phyloP scores from a whole-genome alignment of 2,888 invertebrate genomes.

The Parnassius glacialis region DNA sequence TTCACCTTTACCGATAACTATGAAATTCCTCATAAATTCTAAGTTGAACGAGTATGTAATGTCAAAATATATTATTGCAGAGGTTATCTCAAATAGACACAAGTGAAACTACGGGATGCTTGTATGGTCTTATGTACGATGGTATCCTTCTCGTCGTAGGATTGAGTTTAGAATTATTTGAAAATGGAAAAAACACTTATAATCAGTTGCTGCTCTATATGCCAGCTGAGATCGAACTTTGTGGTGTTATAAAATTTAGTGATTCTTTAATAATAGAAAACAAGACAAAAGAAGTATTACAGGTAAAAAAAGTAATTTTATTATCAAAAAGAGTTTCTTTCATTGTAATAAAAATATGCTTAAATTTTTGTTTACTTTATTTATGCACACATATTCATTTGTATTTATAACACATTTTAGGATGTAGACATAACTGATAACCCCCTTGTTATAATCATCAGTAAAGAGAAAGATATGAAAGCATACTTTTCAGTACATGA shows the following conservation, averaged over 20 bases:
- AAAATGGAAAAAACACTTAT: slow-evolving; percentile 76
- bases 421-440: slow-evolving; percentile 91
- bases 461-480: slow-evolving; percentile 77
- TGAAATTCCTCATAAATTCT: neutral
- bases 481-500: slow-evolving; percentile 87
- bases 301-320: slow-evolving; percentile 47
- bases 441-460: slow-evolving; percentile 84
- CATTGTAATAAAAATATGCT: too few relatives aligned
- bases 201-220: slow-evolving; percentile 82
- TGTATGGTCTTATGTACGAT: slow-evolving; percentile 88
- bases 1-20: too few relatives aligned
- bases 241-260: slow-evolving; percentile 86
- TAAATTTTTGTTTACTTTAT: too few relatives aligned
- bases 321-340: too few relatives aligned
- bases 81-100: slow-evolving; percentile 83
- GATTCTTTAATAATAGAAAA: slow-evolving; percentile 81
- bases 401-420: slow-evolving; percentile 45
- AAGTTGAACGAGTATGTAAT: neutral
- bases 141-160: slow-evolving; percentile 85
- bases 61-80: slow-evolving; percentile 63
- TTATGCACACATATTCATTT: neutral
- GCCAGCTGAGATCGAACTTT: slow-evolving; percentile 89
- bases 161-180: slow-evolving; percentile 83
- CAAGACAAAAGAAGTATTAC: slow-evolving; percentile 82
- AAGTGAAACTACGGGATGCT: slow-evolving; percentile 83